Base-by-base conservation (phyloP, 2,888 invertebrate species). In the Seira sanloemensis region DNA sequence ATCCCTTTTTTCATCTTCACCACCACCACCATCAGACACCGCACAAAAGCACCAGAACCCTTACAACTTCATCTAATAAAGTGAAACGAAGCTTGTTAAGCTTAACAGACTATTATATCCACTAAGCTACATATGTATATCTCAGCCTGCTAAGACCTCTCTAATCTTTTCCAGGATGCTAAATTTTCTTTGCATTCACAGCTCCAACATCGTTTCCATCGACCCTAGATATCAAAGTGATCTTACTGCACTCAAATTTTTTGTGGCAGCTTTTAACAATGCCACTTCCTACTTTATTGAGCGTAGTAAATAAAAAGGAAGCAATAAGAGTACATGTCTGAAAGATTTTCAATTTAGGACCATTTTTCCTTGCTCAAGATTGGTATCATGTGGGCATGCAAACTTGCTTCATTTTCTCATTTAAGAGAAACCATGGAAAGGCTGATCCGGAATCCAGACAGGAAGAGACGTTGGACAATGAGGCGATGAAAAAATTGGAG, bases 21-120 rank as follows among this genome's bases (percentile, higher is more conserved):
- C 37, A 37, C 37, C 37, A 37, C 37, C 37, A 37, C 37, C 37
- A 37, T 12, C 37, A 37, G 5, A n/a, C 37, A 37, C 37, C 37
- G 12, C 37, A 37, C 37, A 37, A 37, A 37, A 12, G 1, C 1
- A 67, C 0, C 18, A 37, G 37, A 37, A 37, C 23, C 26, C 46
- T 69, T 27, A 68, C 62, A 81, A 75, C 66, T 65, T 24, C 75
- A 75, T 73, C 68, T 75, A 62, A 62, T 75, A 73, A 74, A 50
- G 74, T 26, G 58, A 69, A 69, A 5, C 37, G 12, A 62, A 27
- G 81, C 2, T 46, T 21, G 37, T 54, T 4, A 2, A 16, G 27
- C 7, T 65, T n/a, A 50, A 58, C 50, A 18, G 4, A 19, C 12
- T 23, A 23, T 27, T 9, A 5, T 21, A 78, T n/a, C 71, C 71